A percentile compares a stretch with the other conserved stretches of the same genome.
These are phyloP conservation scores for Cheilosia impressa DNA, from an alignment of 2,888 invertebrate genomes.

Conservation along the genomic window DNA sequence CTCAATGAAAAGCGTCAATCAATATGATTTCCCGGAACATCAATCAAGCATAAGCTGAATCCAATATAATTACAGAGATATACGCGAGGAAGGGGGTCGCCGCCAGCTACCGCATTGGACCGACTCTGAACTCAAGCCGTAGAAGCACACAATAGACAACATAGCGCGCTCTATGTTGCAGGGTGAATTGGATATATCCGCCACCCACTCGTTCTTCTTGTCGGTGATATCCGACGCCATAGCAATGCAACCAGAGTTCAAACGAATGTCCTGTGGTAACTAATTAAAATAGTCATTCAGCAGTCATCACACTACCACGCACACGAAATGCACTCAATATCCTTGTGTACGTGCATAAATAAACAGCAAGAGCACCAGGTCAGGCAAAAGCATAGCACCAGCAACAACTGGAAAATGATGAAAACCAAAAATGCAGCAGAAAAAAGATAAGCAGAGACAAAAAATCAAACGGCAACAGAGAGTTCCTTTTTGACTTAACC, in stretches of 20 bases:
- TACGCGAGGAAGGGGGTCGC: conserved; percentile 13
- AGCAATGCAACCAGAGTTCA: conserved; percentile 73
- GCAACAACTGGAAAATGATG: conserved; percentile 67
- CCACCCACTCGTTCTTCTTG: conserved; percentile 35
- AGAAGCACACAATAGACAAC: conserved; percentile 54
- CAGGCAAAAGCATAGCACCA: conserved; percentile 37
- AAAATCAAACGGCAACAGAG: conserved; percentile 48
- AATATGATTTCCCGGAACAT: conserved; percentile 74
- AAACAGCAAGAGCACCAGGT: conserved; percentile 10
- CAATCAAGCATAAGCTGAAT: conserved; percentile 74
- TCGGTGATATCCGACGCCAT: conserved; percentile 67
- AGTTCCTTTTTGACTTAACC: conserved; percentile 45
- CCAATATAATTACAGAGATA: conserved; percentile 71
- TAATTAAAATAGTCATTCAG: conserved; percentile 84
- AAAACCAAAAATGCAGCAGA: conserved; percentile 57
- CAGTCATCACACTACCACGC: conserved; percentile 77
- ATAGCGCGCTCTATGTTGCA: background rate
- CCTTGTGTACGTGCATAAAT: conserved; percentile 37
- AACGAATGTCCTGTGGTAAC: conserved; percentile 84
- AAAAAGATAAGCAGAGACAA: conserved; percentile 10
- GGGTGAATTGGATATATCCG: conserved; percentile 18
- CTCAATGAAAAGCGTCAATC: conserved; percentile 72
- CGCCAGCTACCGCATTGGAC: background rate
- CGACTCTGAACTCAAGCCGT: conserved; percentile 43
- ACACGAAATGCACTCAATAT: conserved; percentile 10